These are phyloP conservation scores for Hymenopus coronatus DNA, from an alignment of 2,888 invertebrate species.

Conservation along the genomic window DNA sequence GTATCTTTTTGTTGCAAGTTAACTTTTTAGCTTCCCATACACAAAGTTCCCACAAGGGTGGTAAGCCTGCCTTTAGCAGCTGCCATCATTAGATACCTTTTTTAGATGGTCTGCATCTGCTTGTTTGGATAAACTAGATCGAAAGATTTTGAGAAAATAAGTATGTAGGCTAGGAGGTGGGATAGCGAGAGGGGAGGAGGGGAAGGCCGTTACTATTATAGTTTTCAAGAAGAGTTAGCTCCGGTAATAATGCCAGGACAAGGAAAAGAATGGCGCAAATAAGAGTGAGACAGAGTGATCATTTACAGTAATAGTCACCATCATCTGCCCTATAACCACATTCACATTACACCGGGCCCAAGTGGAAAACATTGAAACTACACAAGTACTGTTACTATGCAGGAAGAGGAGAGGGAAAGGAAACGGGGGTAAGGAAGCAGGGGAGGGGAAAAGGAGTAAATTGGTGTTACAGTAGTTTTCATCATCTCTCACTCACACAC, in stretches of 20 bases:
- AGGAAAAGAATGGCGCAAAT: background rate
- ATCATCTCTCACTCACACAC: background rate
- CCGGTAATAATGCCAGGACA: background rate
- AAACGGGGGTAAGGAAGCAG: background rate
- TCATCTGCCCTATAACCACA: background rate
- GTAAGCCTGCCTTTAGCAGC: too few relatives aligned
- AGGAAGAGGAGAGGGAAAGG: background rate
- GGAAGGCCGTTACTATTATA: background rate
- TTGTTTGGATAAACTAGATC: background rate
- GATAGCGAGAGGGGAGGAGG: background rate
- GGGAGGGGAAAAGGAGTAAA: background rate
- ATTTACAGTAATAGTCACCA: background rate
- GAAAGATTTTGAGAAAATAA: background rate
- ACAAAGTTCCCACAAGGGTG: too few relatives aligned
- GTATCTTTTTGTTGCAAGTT: too few relatives aligned
- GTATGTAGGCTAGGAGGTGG: background rate
- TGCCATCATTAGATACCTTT: too few relatives aligned
- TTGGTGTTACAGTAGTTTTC: slow-evolving; percentile 11
- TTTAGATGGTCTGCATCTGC: too few relatives aligned
- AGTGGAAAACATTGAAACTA: background rate
- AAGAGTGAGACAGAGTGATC: background rate
- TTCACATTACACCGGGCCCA: background rate
- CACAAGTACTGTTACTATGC: background rate
- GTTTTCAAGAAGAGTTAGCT: background rate
- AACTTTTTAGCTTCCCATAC: too few relatives aligned